Evolutionary conservation across 2,888 invertebrate species (phyloP).

Genomic region (Onchidella celtica): DNA sequence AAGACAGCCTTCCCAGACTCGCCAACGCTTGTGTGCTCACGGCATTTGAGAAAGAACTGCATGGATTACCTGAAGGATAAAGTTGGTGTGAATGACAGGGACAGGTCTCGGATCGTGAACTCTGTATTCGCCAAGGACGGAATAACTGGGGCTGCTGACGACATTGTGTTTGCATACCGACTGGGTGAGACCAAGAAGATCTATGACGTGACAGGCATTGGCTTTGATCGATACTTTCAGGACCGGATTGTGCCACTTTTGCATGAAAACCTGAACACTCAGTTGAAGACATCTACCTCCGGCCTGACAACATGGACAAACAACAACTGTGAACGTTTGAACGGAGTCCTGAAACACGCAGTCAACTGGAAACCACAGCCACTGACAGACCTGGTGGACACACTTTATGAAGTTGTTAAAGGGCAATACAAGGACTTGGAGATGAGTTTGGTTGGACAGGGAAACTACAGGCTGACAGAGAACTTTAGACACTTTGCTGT

Average conservation of each 20-base stretch:
- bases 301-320: neutral
- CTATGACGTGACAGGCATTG: conserved; percentile 1
- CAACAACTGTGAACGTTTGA: neutral
- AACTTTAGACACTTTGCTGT: conserved; percentile 1
- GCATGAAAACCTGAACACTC: neutral
- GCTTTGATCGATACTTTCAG: neutral
- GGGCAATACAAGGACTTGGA: neutral
- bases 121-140: no score
- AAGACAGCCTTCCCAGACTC: no score
- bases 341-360: conserved; percentile 1
- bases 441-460: neutral
- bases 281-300: neutral
- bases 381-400: neutral
- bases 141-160: neutral
- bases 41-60: no score
- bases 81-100: no score
- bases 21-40: no score
- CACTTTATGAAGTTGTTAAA: neutral
- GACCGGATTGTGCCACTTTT: neutral
- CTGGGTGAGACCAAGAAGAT: conserved; percentile 1
- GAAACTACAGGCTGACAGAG: neutral
- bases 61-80: no score
- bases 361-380: neutral
- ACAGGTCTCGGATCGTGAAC: no score
- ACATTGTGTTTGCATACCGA: neutral